phyloP scores from a whole-genome alignment of 1,140 invertebrate species.

The Ips typographus region DNA sequence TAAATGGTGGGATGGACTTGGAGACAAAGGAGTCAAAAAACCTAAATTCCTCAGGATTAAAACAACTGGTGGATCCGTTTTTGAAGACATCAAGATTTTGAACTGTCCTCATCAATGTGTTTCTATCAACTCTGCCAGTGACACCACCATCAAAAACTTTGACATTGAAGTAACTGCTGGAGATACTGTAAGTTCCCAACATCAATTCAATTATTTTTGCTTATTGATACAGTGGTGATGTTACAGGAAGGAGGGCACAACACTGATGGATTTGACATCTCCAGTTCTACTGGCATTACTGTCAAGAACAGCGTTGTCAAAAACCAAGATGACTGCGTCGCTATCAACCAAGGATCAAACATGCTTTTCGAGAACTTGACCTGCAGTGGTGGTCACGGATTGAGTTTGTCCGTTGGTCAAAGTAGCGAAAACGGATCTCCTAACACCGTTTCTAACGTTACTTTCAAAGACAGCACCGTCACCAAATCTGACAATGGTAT shows the following conservation, averaged over 20 bases:
- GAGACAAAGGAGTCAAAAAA: conserved; percentile 25
- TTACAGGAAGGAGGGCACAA: conserved; percentile 24
- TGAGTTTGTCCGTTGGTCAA: conserved; percentile 32
- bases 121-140: conserved; percentile 20
- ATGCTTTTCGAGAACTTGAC: conserved; percentile 22
- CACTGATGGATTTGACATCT: conserved; percentile 36
- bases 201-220: not conserved
- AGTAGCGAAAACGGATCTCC: conserved; percentile 12
- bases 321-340: conserved; percentile 37
- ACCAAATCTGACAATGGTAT: conserved; percentile 32
- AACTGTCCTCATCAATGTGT: conserved; percentile 34
- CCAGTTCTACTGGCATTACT: conserved; percentile 12
- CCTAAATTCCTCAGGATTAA: conserved; percentile 35
- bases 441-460: conserved; percentile 30
- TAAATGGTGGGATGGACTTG: conserved; percentile 34
- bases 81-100: conserved; percentile 29
- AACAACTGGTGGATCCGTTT: conserved; percentile 22
- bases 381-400: conserved; percentile 34
- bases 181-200: conserved; percentile 21
- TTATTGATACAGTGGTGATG: not conserved
- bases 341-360: conserved; percentile 29
- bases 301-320: conserved; percentile 27
- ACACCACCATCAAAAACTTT: conserved; percentile 15
- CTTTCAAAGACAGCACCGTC: conserved; percentile 24
- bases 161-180: conserved; percentile 34